A percentile compares a stretch with the other conserved stretches of the same genome.
Conservation (phyloP, 1,140 invertebrate genomes). For the Procambarus clarkii region DNA sequence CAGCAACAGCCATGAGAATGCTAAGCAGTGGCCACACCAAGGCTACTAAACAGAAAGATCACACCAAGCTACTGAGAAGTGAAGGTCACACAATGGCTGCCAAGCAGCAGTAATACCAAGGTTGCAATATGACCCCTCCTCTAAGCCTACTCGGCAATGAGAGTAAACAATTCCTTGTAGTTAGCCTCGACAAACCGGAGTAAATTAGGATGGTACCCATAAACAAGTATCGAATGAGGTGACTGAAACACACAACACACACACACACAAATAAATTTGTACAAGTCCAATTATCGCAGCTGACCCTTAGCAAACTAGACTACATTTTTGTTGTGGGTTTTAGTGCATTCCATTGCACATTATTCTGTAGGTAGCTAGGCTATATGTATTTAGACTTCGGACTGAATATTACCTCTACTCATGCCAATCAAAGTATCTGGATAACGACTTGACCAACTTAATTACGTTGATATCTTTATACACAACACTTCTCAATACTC, state of each 20-base stretch:
- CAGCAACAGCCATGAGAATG: not conserved
- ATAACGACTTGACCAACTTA: not conserved
- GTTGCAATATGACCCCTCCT: not conserved
- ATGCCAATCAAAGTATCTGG: not conserved
- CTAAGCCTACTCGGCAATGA: not conserved
- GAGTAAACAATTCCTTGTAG: not conserved
- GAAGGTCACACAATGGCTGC: too few species aligned
- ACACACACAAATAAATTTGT: not conserved
- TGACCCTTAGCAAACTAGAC: not conserved
- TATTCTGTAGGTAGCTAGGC: too few species aligned
- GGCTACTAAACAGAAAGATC: too few species aligned
- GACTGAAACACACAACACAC: not conserved
- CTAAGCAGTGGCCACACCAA: too few species aligned
- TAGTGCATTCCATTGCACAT: too few species aligned
- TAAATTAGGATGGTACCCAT: not conserved
- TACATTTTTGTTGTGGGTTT: too few species aligned
- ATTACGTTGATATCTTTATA: not conserved
- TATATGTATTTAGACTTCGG: not conserved
- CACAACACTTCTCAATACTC: not conserved
- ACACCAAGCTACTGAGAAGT: too few species aligned
- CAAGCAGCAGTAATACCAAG: too few species aligned
- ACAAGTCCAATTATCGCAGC: not conserved
- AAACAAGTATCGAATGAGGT: not conserved
- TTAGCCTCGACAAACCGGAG: not conserved
- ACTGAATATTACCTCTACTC: not conserved